These are phyloP conservation scores for Protosalanx chinensis DNA, from an alignment of 2,797 vertebrate species.

Conservation along the genomic window DNA sequence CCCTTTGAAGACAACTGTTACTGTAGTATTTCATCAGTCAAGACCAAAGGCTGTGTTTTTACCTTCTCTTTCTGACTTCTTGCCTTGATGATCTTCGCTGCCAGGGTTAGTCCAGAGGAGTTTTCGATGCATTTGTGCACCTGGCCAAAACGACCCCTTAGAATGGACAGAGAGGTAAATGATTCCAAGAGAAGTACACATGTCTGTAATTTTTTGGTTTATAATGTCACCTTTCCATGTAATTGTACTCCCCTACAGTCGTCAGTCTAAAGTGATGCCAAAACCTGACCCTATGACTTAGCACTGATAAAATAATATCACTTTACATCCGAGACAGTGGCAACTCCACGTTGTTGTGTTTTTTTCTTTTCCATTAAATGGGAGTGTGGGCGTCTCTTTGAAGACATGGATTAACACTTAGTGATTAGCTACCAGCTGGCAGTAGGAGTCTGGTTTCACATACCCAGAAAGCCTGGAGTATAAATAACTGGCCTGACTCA, in stretches of 20 bases:
- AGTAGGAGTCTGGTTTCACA: conserved; percentile 73
- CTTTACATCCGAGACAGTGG: conserved; percentile 22
- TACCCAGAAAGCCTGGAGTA: conserved; percentile 62
- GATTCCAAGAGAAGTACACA: background rate
- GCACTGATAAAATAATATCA: conserved; percentile 24
- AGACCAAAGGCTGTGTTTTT: conserved; percentile 16
- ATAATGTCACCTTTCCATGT: background rate
- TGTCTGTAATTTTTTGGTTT: background rate
- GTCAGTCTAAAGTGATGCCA: background rate
- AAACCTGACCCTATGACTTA: background rate
- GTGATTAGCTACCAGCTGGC: conserved; percentile 77
- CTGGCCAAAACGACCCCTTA: conserved; percentile 92
- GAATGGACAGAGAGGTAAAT: conserved; percentile 20
- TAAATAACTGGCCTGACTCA: conserved; percentile 76
- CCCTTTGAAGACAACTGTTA: background rate
- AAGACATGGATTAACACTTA: conserved; percentile 74
- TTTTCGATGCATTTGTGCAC: conserved; percentile 98
- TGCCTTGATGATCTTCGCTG: conserved; percentile 96
- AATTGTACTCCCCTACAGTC: conserved; percentile 1
- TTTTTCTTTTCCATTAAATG: conserved; percentile 66
- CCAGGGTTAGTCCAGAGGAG: conserved; percentile 90
- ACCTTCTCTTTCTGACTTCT: conserved; percentile 89
- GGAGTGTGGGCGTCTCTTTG: conserved; percentile 66
- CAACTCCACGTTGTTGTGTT: conserved; percentile 29
- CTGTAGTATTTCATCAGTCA: background rate